Base-by-base conservation (phyloP, 2,888 invertebrate genomes). In the Helobdella robusta region DNA sequence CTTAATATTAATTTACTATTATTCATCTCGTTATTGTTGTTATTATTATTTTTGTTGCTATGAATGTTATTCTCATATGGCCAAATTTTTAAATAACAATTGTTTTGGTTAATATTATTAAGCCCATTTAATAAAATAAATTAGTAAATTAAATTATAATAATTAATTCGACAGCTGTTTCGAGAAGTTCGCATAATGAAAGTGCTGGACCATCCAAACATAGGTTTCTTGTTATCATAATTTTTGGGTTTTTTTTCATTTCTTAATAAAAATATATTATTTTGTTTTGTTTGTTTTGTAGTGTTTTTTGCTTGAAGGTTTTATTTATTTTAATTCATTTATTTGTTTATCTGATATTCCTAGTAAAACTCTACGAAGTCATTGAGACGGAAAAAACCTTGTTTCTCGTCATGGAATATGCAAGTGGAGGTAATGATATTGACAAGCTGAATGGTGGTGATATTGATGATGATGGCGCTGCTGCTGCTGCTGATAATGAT, bases 391-490 rank as follows among this genome's bases (percentile, higher is more conserved):
- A 98, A 82, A 95, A 97, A 85, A 98, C 97, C 71, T 84, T 99
- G 77, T 99, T 99, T 84, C 86, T 99, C 81, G 98, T 99, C 71
- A 97, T 99, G 95, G 98, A 99, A 82, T 99, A 98, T 83, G 98
- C 98, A 71, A 93, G 93, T 73, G 97, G 97, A 66, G 97, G 82
- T 81, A 4, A 56, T 30, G 23, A 46, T 46, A 8, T 20, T 46
- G 3, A 46, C 23, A 8, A 46, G 4, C 4, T 20, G n/a, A 8
- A 46, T 48, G n/a, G 25, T 48, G n/a, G 25, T 48, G n/a, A 48
- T 48, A 15, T 11, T 48, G 48, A 48, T 6, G 48, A 48, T 25
- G 48, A 8, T 18, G n/a, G 25, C n/a, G n/a, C 20, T 18, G n/a
- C 20, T 1, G n/a, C 4, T 48, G n/a, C 20, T 8, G n/a, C 20